These are phyloP conservation scores for Gibbula magus DNA, from an alignment of 2,888 invertebrate genomes.

Conservation along the genomic window DNA sequence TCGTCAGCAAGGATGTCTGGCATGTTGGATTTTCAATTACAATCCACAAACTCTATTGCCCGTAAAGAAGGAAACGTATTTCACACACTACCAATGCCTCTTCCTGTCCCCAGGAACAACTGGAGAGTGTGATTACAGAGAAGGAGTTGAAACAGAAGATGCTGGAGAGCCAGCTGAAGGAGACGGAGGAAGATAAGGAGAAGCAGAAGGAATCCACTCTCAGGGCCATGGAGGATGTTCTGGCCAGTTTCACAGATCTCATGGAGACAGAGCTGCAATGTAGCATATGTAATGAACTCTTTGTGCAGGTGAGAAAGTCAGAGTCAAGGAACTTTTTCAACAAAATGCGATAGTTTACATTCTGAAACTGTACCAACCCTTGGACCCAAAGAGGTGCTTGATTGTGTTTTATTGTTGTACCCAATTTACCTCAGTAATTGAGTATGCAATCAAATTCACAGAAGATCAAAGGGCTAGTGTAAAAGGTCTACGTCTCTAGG, in stretches of 20 bases:
- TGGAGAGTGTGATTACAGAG: slow-evolving; percentile 55
- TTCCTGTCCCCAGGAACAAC: slow-evolving; percentile 7
- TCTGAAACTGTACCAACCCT: no score
- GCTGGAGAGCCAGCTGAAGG: slow-evolving; percentile 65
- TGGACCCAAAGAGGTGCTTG: no score
- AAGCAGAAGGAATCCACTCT: slow-evolving; percentile 60
- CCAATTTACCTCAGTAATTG: no score
- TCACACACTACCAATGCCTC: background rate
- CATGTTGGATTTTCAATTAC: background rate
- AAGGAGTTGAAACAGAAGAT: slow-evolving; percentile 68
- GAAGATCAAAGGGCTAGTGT: no score
- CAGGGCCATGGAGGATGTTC: slow-evolving; percentile 62
- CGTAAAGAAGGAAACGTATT: background rate
- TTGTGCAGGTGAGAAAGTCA: slow-evolving; percentile 79
- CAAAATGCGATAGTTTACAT: no score
- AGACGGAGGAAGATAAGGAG: slow-evolving; percentile 61
- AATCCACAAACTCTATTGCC: no score
- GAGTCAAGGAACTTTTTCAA: no score
- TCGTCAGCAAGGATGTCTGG: background rate
- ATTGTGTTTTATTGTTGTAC: no score
- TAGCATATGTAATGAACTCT: slow-evolving; percentile 85
- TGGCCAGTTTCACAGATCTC: slow-evolving; percentile 68
- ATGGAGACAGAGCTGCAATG: slow-evolving; percentile 82
- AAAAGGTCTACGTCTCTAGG: no score
- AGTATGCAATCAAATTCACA: no score